These are phyloP conservation scores for Gisinianus flammeolus DNA, from an alignment of 2,888 invertebrate genomes.

Conservation along the genomic window DNA sequence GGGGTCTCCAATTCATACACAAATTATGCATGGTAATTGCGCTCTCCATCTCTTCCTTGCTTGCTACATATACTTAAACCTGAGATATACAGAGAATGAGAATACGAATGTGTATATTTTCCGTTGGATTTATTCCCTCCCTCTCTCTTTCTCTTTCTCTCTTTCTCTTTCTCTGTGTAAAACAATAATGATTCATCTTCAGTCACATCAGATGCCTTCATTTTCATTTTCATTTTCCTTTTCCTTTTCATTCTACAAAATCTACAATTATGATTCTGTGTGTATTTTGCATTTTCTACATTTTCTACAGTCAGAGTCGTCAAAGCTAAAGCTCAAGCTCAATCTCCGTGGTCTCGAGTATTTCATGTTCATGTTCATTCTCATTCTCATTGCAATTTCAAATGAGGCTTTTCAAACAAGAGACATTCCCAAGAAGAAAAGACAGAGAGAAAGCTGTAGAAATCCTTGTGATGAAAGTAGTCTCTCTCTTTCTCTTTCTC, in stretches of 20 bases:
- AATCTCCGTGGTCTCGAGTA: neutral
- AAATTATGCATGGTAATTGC: no score
- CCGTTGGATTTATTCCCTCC: conserved; percentile 2
- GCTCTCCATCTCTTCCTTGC: conserved; percentile 7
- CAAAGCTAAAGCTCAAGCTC: neutral
- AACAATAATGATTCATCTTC: conserved; percentile 43
- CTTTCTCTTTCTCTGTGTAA: conserved; percentile 11
- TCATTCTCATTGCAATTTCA: conserved; percentile 26
- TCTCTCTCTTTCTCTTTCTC: conserved; percentile 23
- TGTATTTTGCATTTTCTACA: no score
- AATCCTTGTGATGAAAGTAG: conserved; percentile 26
- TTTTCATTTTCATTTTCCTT: neutral
- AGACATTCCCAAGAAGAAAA: neutral
- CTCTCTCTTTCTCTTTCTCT: neutral
- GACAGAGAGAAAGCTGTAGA: conserved; percentile 1
- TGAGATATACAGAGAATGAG: no score
- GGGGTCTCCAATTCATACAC: no score
- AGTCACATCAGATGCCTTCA: conserved; percentile 37
- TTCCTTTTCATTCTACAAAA: conserved; percentile 10
- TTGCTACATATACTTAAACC: neutral
- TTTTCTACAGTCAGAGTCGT: neutral
- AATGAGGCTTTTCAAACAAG: conserved; percentile 33
- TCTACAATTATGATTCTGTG: no score
- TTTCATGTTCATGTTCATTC: conserved; percentile 14
- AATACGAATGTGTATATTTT: conserved; percentile 1